Base-by-base conservation (phyloP, 2,113 vertebrate species). In the Pomatorhinus ruficollis region DNA sequence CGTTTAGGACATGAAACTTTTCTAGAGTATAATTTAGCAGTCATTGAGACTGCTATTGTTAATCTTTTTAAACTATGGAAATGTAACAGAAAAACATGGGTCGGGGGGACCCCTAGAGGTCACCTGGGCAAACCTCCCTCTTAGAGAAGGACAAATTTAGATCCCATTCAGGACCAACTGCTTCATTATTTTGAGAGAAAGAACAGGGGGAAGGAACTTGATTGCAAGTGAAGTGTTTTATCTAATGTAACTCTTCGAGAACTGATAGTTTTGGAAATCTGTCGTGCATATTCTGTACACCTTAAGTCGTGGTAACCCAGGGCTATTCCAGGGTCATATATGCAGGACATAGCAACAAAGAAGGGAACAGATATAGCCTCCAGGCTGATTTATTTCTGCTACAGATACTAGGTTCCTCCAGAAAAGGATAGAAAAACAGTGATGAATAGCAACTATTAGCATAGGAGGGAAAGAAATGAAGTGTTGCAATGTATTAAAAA, bases 281-380 rank as follows among this genome's bases (percentile, higher is more conserved):
- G 17, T 52, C 5, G 10, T 6, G 1, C 0, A 1, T 11, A 10
- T 39, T 66, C 30, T 23, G 1, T 30, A 10, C 15, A 37, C 13
- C 6, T 27, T 35, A n/a, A 23, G 5, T 8, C 12, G 12, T 23
- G 10, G 37, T 63, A 47, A 49, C 15, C 17, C 6, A 17, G 7
- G 15, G 11, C 11, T 2, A 1, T 30, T 42, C 6, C 22, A 33
- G 39, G 27, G 33, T 56, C 28, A 5, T 40, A 45, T 6, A 31
- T 9, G 9, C 9, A 40, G 15, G 31, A 21, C 42, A 12, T 2
- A 12, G 24, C 22, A 60, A 76, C 64, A 15, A 47, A 21, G 12
- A 31, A 18, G 6, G 10, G 4, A 72, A 59, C 17, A 40, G 30
- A 39, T 6, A 20, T 49, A 35, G 56, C 8, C 28, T 45, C 21